A percentile compares a stretch with the other conserved stretches of the same genome.
Conservation (phyloP, 1,140 invertebrate genomes). For the Melitaea cinxia region DNA sequence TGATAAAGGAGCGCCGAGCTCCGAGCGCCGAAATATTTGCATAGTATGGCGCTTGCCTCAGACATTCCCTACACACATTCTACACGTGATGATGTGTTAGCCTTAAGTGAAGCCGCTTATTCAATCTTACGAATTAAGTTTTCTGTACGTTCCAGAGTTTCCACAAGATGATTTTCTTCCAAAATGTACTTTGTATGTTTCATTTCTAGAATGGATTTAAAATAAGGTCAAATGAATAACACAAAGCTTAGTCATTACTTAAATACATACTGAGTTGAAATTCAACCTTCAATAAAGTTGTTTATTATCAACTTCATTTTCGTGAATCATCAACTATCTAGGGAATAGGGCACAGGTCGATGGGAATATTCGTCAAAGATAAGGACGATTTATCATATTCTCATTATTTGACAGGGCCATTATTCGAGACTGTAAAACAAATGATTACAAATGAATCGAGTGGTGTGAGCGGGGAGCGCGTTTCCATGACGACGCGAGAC, state of each 20-base stretch:
- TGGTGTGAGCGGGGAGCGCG: conserved; percentile 50
- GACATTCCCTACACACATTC: conserved; percentile 30
- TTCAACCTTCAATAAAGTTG: neutral
- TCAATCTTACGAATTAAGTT: conserved; percentile 7
- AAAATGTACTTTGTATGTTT: neutral
- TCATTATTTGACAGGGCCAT: conserved; percentile 66
- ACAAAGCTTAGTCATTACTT: neutral
- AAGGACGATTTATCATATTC: conserved; percentile 69
- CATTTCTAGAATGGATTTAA: neutral
- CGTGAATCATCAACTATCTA: neutral
- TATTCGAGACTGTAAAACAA: conserved; percentile 77
- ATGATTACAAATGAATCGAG: conserved; percentile 80
- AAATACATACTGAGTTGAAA: neutral
- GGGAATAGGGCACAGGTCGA: neutral
- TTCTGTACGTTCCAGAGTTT: neutral
- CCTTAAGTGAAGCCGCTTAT: conserved; percentile 18
- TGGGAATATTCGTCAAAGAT: conserved; percentile 15
- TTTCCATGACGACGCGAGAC: conserved; percentile 73
- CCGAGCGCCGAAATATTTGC: conserved; percentile 32
- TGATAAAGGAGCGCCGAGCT: conserved; percentile 35
- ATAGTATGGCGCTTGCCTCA: conserved; percentile 22
- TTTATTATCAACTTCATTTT: neutral
- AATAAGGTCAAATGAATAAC: neutral
- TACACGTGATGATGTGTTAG: conserved; percentile 24
- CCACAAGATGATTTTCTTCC: neutral